A percentile compares a stretch with the other conserved stretches of the same genome.
phyloP scores from a whole-genome alignment of 2,888 invertebrate genomes.

The Altica lythri region DNA sequence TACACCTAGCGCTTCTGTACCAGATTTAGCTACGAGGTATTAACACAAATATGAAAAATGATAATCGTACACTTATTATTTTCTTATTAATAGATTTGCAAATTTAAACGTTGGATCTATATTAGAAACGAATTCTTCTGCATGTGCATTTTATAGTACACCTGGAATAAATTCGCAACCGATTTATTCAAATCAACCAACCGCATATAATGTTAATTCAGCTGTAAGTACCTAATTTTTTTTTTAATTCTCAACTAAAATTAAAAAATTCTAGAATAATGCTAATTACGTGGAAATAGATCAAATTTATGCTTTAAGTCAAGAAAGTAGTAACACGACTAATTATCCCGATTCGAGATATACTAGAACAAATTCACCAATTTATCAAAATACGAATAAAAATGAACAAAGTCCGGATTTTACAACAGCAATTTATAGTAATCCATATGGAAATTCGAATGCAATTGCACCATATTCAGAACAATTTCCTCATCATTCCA shows the following conservation, averaged over 20 bases:
- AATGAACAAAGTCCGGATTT: conserved; percentile 44
- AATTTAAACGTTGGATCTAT: conserved; percentile 65
- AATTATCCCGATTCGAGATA: conserved; percentile 52
- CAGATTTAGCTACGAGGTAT: conserved; percentile 65
- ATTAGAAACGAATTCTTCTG: conserved; percentile 42
- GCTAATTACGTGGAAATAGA: conserved; percentile 64
- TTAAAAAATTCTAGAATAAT: conserved; percentile 44
- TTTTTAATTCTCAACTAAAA: conserved; percentile 7
- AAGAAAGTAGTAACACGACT: conserved; percentile 50
- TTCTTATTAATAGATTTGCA: conserved; percentile 65
- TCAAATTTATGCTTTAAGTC: conserved; percentile 61
- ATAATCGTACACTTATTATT: no score
- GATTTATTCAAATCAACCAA: conserved; percentile 64
- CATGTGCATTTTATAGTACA: conserved; percentile 53
- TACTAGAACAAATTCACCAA: conserved; percentile 59
- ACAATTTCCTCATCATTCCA: conserved; percentile 61
- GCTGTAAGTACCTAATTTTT: conserved; percentile 45
- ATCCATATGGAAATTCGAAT: conserved; percentile 54
- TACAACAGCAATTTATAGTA: conserved; percentile 61
- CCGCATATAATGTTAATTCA: conserved; percentile 60
- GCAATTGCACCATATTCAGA: conserved; percentile 62
- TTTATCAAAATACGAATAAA: conserved; percentile 60
- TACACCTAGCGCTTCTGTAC: conserved; percentile 72
- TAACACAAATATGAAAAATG: no score
- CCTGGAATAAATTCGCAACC: conserved; percentile 58